Conservation (phyloP, 1,140 invertebrate species). For the Elysia chlorotica region DNA sequence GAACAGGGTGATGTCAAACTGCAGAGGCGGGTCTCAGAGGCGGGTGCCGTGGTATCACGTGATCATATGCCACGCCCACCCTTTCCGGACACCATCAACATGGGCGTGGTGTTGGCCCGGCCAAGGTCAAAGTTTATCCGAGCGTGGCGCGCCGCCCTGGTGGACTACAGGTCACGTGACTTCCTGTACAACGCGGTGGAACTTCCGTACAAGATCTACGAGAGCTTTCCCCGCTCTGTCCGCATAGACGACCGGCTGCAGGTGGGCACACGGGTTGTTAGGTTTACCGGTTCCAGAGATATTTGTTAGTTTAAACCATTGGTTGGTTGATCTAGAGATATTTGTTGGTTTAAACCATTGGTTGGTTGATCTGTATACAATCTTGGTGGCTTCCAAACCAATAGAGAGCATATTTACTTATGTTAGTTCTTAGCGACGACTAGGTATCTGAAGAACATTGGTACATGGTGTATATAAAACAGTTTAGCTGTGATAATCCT, state of each 20-base stretch:
- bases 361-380: too few relatives aligned
- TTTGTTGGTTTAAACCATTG: background rate
- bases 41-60: constrained; percentile 30
- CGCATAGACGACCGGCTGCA: constrained; percentile 38
- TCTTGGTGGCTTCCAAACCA: too few relatives aligned
- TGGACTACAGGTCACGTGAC: constrained; percentile 39
- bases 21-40: too few relatives aligned
- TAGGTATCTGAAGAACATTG: too few relatives aligned
- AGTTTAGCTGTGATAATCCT: too few relatives aligned
- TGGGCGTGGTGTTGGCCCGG: constrained; percentile 48
- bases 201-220: constrained; percentile 49
- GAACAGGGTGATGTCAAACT: too few relatives aligned
- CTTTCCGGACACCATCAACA: constrained; percentile 47
- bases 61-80: constrained; percentile 38
- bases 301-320: background rate
- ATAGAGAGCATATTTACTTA: too few relatives aligned
- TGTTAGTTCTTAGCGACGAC: too few relatives aligned
- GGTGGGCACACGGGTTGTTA: constrained; percentile 5
- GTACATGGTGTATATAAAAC: too few relatives aligned
- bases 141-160: constrained; percentile 38
- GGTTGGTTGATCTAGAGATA: too few relatives aligned
- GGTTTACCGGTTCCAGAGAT: background rate
- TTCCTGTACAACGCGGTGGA: constrained; percentile 48
- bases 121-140: constrained; percentile 42
- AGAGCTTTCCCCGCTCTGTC: constrained; percentile 40